Evolutionary conservation across 2,797 vertebrate genomes (phyloP).

Genomic region (Gorsachius magnificus): DNA sequence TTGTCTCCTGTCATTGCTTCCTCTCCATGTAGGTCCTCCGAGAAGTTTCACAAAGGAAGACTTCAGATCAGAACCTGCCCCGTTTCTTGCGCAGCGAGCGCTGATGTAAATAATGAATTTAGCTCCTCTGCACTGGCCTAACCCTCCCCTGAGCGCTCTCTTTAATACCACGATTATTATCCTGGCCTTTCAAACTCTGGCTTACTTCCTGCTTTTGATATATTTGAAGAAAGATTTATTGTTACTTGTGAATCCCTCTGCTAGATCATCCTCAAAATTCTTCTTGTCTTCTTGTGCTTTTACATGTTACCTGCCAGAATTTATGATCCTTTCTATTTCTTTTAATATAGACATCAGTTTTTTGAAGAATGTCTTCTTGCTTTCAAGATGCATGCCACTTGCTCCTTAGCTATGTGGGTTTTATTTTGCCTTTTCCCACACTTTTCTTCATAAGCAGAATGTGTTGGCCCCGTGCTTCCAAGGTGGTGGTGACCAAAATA

Average conservation of each 20-base stretch:
- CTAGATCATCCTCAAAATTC: not conserved
- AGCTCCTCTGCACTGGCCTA: not conserved
- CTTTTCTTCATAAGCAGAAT: not conserved
- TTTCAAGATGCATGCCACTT: not conserved
- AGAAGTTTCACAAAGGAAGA: not conserved
- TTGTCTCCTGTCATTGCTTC: not conserved
- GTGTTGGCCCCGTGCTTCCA: not conserved
- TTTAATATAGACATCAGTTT: not conserved
- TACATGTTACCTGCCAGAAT: not conserved
- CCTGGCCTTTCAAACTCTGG: not conserved
- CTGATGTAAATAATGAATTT: not conserved
- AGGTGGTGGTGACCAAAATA: not conserved
- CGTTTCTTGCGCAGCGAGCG: not conserved
- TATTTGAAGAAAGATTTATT: not conserved
- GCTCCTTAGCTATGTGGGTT: not conserved
- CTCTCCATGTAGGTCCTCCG: fast-evolving
- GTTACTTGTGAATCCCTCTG: not conserved
- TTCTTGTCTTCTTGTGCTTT: not conserved
- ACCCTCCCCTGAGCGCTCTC: not conserved
- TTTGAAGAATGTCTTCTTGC: not conserved
- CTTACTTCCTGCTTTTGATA: not conserved
- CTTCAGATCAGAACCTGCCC: not conserved
- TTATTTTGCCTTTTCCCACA: not conserved
- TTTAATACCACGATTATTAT: not conserved
- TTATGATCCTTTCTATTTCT: not conserved